Evolutionary conservation across 2,797 vertebrate species (phyloP).

Genomic region (Calcarius lapponicus): DNA sequence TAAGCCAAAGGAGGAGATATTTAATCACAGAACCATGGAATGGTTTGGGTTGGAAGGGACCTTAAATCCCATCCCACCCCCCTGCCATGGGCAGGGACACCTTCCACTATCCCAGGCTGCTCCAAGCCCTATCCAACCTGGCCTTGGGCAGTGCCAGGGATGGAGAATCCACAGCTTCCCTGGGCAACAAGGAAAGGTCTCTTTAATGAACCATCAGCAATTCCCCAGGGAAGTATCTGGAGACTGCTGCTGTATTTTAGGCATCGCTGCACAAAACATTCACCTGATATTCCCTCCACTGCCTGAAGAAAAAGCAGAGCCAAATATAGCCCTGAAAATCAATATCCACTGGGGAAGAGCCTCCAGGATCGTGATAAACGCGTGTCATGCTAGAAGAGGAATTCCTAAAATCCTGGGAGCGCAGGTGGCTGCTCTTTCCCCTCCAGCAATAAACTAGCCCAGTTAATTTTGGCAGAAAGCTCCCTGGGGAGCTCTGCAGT

Average conservation of each 20-base stretch:
- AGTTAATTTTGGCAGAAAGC: background rate
- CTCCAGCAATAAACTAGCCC: background rate
- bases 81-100: background rate
- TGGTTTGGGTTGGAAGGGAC: background rate
- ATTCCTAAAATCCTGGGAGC: background rate
- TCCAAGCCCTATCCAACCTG: rapidly evolving
- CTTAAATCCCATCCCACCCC: background rate
- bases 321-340: conserved; percentile 43
- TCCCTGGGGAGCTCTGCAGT: background rate
- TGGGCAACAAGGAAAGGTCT: background rate
- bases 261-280: background rate
- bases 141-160: background rate
- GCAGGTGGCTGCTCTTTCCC: background rate
- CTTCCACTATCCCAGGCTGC: rapidly evolving
- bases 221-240: background rate
- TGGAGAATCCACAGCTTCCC: background rate
- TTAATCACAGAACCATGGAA: background rate
- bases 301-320: background rate
- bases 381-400: background rate
- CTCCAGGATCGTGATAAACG: background rate
- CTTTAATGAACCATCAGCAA: background rate
- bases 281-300: background rate
- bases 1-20: background rate
- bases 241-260: background rate
- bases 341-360: background rate